A percentile compares a stretch with the other conserved stretches of the same genome.
Conservation (phyloP, 2,888 invertebrate species). For the Ypsolopha sequella region DNA sequence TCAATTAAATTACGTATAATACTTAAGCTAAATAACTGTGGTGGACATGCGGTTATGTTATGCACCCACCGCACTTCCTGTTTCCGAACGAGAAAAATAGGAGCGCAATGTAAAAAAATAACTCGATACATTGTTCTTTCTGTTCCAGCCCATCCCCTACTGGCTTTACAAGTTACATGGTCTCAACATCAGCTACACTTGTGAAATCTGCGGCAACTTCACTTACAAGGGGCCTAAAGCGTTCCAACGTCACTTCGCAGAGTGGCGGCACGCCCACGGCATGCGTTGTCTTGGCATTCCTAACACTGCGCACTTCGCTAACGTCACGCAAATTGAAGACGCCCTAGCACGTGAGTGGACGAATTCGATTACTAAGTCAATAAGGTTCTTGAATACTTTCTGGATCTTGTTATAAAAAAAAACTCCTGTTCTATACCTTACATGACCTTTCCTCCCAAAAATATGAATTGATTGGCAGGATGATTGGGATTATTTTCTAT, state of each 20-base stretch:
- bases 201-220: slow-evolving; percentile 99
- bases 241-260: slow-evolving; percentile 98
- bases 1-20: no score
- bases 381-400: no score
- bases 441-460: no score
- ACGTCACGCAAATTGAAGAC: slow-evolving; percentile 98
- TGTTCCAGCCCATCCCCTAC: slow-evolving; percentile 78
- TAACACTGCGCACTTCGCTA: slow-evolving; percentile 99
- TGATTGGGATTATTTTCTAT: no score
- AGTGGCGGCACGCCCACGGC: slow-evolving; percentile 91
- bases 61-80: no score
- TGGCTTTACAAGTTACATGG: slow-evolving; percentile 99
- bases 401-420: no score
- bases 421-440: no score
- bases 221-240: slow-evolving; percentile 99
- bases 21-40: no score
- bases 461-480: no score
- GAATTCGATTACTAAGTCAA: no score
- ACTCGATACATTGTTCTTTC: not conserved
- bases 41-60: no score
- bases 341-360: slow-evolving; percentile 86
- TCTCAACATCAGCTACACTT: slow-evolving; percentile 97
- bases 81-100: no score
- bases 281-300: slow-evolving; percentile 99
- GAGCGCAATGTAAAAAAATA: not conserved